Evolutionary conservation across 2,113 vertebrate genomes (phyloP).

Genomic region (Butorides virescens): DNA sequence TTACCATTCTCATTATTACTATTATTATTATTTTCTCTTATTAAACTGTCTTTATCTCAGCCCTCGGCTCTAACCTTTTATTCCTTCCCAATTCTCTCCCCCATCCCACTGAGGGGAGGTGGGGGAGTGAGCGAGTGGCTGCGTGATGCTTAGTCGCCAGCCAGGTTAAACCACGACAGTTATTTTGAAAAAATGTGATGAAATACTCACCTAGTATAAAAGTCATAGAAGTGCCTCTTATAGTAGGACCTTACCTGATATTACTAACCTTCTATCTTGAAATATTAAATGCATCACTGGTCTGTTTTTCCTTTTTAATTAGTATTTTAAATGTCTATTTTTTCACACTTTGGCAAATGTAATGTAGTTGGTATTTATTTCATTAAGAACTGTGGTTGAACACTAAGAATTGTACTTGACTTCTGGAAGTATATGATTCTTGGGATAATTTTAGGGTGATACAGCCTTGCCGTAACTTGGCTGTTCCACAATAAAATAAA

Average conservation of each 20-base stretch:
- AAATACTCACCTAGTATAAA: neutral
- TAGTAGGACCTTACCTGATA: neutral
- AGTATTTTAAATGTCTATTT: neutral
- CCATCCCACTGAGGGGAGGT: too few relatives aligned
- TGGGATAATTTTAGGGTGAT: neutral
- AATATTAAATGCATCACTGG: neutral
- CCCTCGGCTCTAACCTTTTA: too few relatives aligned
- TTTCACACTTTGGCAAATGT: neutral
- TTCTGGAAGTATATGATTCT: neutral
- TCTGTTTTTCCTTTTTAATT: neutral
- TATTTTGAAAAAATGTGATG: neutral
- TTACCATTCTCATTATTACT: too few relatives aligned
- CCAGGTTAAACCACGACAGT: too few relatives aligned
- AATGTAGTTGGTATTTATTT: neutral
- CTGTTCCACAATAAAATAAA: neutral
- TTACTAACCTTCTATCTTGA: neutral
- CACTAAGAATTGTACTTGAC: neutral
- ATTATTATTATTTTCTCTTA: too few relatives aligned
- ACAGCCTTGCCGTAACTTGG: neutral
- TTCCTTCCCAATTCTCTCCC: too few relatives aligned
- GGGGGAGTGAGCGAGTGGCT: too few relatives aligned
- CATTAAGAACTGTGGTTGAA: rapidly evolving
- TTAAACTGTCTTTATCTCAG: too few relatives aligned
- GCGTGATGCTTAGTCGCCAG: too few relatives aligned
- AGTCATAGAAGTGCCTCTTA: neutral